A percentile compares a stretch with the other conserved stretches of the same genome.
phyloP scores from a whole-genome alignment of 2,888 invertebrate genomes.

The Doris montereyensis region DNA sequence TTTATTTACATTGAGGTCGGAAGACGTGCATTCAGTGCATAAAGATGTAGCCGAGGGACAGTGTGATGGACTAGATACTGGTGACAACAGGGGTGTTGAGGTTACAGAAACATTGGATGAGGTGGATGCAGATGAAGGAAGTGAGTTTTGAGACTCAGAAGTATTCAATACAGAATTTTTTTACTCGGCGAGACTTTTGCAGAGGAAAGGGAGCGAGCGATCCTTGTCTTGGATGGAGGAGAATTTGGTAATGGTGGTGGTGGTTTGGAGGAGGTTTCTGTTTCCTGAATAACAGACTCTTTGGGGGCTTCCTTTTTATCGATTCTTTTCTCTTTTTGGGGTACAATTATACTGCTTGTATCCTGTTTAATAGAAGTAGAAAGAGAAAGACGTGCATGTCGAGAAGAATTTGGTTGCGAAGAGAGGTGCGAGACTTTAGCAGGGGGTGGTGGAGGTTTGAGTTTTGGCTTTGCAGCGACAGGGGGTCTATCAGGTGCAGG shows the following conservation, averaged over 20 bases:
- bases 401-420: not conserved
- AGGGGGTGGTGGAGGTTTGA: conserved; percentile 30
- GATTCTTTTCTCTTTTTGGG: not conserved
- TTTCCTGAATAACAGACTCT: not conserved
- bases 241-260: conserved; percentile 26
- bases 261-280: not conserved
- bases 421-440: not conserved
- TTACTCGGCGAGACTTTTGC: too few relatives aligned
- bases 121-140: not conserved
- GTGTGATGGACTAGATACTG: too few relatives aligned
- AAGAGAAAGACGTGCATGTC: not conserved
- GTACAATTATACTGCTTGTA: not conserved
- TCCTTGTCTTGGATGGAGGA: not conserved
- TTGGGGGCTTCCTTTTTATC: not conserved
- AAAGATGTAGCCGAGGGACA: too few relatives aligned
- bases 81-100: not conserved
- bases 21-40: too few relatives aligned
- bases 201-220: conserved; percentile 10
- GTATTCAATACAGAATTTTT: too few relatives aligned
- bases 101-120: not conserved
- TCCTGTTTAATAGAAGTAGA: not conserved
- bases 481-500: conserved; percentile 31
- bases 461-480: conserved; percentile 38
- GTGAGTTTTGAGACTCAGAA: not conserved
- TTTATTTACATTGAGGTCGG: not conserved